phyloP scores from a whole-genome alignment of 30 jellyfish, hydroid and myxozoan genomes.

The Catostylus mosaicus region DNA sequence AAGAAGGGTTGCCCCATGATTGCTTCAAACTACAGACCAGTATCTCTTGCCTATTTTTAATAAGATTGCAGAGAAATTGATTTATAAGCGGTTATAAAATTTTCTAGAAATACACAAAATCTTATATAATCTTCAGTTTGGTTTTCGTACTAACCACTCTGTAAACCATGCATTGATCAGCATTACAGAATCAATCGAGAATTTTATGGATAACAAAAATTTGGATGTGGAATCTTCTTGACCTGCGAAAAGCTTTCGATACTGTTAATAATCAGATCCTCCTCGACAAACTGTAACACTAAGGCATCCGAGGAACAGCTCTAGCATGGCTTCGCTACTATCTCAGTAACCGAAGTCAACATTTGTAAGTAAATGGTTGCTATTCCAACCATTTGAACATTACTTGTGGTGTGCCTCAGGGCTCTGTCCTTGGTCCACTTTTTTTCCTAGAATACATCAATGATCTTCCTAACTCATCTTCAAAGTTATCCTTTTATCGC shows the following conservation, averaged over 20 bases:
- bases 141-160: not conserved
- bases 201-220: no score
- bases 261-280: not conserved
- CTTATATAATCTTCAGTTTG: not conserved
- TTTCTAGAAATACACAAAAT: not conserved
- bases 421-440: no score
- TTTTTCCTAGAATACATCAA: no score
- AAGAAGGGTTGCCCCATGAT: not conserved
- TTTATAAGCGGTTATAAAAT: not conserved
- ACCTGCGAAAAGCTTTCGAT: not conserved
- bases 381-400: not conserved
- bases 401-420: constrained; percentile 50
- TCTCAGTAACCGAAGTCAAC: constrained; percentile 19
- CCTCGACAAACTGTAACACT: not conserved
- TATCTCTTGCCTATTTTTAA: not conserved
- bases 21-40: not conserved
- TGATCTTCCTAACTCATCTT: constrained; percentile 39
- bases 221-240: not conserved
- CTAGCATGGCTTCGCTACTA: not conserved
- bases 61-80: not conserved
- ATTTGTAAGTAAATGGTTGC: constrained; percentile 9
- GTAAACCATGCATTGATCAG: not conserved
- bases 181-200: not conserved
- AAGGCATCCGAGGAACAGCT: not conserved
- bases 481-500: constrained; percentile 10